Base-by-base conservation (phyloP, 2,797 vertebrate genomes). In the Aselliscus stoliczkanus region DNA sequence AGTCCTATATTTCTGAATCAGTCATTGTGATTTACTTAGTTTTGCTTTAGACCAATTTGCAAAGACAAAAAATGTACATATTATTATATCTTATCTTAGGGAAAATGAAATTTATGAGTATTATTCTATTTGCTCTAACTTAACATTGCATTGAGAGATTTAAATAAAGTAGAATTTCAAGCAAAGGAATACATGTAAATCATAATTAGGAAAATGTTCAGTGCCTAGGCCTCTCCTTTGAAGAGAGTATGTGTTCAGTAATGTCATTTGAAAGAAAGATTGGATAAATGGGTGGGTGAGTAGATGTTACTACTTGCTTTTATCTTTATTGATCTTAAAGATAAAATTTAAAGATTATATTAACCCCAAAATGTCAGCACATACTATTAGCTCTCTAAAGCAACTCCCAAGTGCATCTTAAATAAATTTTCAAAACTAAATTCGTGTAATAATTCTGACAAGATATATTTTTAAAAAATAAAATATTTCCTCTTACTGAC, bases 271-370 rank as follows among this genome's bases (percentile, higher is more conserved):
- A 90, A 92, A 80, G 39, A 84, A 86, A 90, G 34, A 69, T 1
- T 82, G 5, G 37, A 62, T 87, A 21, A 92, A 82, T 75, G 47
- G 10, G 4, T 92, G 39, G 4, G 7, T 60, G 18, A 23, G 18
- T 50, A 13, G 17, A 84, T 86, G 4, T 21, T 58, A 11, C 11
- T 76, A 27, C 20, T 88, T 86, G 21, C 13, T 89, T 90, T 83
- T 87, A 82, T 90, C 56, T 90, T 88, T 72, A 60, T 27, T 87
- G 76, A 94, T 39, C 4, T 77, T 91, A 83, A 88, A 69, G 52
- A 92, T 58, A 92, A 95, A 94, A 73, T 37, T 85, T 90, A 95
- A 93, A 17, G 44, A 58, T 67, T 86, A 12, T 5, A 27, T 17
- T 83, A 77, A 94, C 8, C 34, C 42, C 94, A 21, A 0, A 87